These are phyloP conservation scores for Caenorhabditis briggsae DNA, from an alignment of 1,140 invertebrate genomes.

Conservation along the genomic window DNA sequence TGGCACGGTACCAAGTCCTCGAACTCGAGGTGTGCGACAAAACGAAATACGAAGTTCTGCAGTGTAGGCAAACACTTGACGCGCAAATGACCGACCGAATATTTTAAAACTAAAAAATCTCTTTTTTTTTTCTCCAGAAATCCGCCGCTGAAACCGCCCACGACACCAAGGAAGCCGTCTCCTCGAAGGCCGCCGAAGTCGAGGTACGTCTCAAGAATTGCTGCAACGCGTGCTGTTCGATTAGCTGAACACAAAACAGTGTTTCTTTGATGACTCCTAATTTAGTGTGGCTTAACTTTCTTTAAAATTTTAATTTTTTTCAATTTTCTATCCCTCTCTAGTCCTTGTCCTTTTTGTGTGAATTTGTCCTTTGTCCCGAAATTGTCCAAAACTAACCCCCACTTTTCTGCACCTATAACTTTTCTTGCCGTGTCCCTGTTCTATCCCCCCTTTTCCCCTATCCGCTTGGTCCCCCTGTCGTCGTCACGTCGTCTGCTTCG, in stretches of 20 bases:
- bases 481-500: background rate
- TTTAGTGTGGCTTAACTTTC: background rate
- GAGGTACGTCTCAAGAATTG: conserved; percentile 51
- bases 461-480: background rate
- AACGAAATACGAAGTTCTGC: no score
- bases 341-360: background rate
- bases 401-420: background rate
- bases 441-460: background rate
- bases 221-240: conserved; percentile 37
- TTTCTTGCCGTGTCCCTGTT: background rate
- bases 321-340: background rate
- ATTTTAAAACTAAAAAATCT: background rate
- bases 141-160: conserved; percentile 9
- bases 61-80: no score
- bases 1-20: no score
- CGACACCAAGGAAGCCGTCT: conserved; percentile 26
- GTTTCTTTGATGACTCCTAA: background rate
- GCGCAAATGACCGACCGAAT: no score
- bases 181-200: conserved; percentile 29
- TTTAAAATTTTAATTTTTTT: background rate
- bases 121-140: conserved; percentile 10
- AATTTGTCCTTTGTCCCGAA: background rate
- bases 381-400: background rate
- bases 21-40: no score
- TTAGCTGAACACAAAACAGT: background rate